Conservation (phyloP, 2,797 vertebrate genomes). For the Discoglossus pictus region DNA sequence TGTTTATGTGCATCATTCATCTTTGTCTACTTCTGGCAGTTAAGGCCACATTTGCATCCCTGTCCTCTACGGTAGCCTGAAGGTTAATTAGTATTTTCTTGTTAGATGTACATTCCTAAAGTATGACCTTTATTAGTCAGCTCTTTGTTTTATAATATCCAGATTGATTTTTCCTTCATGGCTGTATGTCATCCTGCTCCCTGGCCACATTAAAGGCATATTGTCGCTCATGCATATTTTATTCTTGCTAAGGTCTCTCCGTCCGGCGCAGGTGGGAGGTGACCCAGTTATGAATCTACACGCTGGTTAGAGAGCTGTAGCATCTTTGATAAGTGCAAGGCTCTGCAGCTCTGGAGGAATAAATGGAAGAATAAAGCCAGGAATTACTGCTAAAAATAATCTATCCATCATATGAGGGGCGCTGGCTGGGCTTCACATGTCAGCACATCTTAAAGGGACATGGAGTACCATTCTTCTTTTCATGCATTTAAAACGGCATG, state of each 20-base stretch:
- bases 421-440: constrained; percentile 1
- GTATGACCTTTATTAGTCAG: no score
- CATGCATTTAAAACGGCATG: no score
- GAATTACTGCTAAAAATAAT: constrained; percentile 14
- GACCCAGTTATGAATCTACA: constrained; percentile 41
- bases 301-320: constrained; percentile 48
- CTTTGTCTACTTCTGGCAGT: no score
- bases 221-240: constrained; percentile 43
- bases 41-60: constrained; percentile 5
- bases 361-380: no score
- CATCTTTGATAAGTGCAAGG: constrained; percentile 45
- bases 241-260: constrained; percentile 12
- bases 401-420: constrained; percentile 17
- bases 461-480: no score
- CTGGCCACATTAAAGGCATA: constrained; percentile 13
- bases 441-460: no score
- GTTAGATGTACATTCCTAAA: no score
- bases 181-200: neutral
- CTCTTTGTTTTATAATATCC: no score
- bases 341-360: constrained; percentile 47
- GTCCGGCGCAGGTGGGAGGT: constrained; percentile 43
- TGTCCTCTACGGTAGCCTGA: no score
- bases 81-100: no score
- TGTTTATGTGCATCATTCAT: no score
- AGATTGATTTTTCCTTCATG: no score